Base-by-base conservation (phyloP, 2,113 vertebrate genomes). In the Anarhynchus alexandrinus region DNA sequence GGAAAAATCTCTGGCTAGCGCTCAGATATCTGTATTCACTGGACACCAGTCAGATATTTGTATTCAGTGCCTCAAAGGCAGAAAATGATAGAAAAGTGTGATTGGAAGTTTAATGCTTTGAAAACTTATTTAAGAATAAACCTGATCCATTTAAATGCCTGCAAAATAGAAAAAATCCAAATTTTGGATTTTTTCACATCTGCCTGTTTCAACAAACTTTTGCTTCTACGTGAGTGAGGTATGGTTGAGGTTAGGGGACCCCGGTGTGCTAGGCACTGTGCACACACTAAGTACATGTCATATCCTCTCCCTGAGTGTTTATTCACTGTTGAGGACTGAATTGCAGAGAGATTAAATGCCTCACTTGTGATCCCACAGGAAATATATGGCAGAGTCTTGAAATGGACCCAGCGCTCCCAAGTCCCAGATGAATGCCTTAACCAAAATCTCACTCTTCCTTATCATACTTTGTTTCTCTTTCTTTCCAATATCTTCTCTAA, bases 71-170 rank as follows among this genome's bases (percentile, higher is more conserved):
- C 49, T 94, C 59, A 85, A 77, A 76, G 38, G 86, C 6, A 58
- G 58, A 82, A 96, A 72, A 91, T 58, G 66, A 84, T 92, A 83
- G 73, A 93, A 95, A 87, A 54, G 34, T 91, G 86, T 77, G 86
- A 85, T 90, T 82, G 32, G 84, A 94, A 95, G 47, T 86, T 90
- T 79, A 91, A 94, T 80, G 62, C 70, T 85, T 94, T 70, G 66
- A 94, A 92, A 94, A 94, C 66, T 89, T 92, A 49, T 23, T 95
- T 93, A 84, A 87, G 83, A 96, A 73, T 61, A 90, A 83, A 81
- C 4, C 20, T 15, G 57, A 78, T 69, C 72, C 69, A 84, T 88
- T 90, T 93, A 85, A 94, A 92, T 79, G 38, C n/a, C 57, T 87
- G 54, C 52, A 91, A 96, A 93, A 77, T 6, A 61, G 61, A 45